Base-by-base conservation (phyloP, 2,888 invertebrate species). In the Tryphoninae sp. region DNA sequence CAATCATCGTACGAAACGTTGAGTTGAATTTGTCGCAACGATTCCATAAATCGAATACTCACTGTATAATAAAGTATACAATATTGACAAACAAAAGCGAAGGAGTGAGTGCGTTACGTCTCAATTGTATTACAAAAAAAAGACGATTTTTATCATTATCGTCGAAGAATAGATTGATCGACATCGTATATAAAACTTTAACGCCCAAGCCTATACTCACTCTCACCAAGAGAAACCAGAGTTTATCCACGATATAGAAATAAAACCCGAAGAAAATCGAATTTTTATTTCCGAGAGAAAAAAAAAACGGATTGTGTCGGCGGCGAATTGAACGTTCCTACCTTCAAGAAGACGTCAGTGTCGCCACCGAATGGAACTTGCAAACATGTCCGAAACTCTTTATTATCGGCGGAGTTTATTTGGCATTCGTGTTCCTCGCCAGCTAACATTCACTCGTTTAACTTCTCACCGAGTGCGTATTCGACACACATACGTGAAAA, bases 241-340 rank as follows among this genome's bases (percentile, higher is more conserved):
- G 33, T 33, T 33, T 33, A 33, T 33, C 33, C 33, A 33, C 33
- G 33, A 33, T 33, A 33, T 33, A 6, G 4, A 33, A 33, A 33
- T 33, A 33, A 33, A 33, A 45, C 11, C 45, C 2, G 13, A 45
- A 45, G 45, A 45, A 51, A n/a, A 49, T 45, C 26, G 19, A 11
- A 9, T 7, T 33, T 33, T 33, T 4, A 33, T 33, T 79, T 65
- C 76, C 78, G 80, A 93, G 92, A 93, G 92, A 93, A 93, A 93
- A 93, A 93, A 93, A 93, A 93, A 93, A 93, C 92, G 93, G 92
- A 92, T 76, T 23, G 61, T 65, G 51, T 23, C 93, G 93, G 93
- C 93, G 93, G 92, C 86, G 93, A 93, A 93, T 93, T 92, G 93
- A 93, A 92, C 92, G 84, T 80, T 40, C 22, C 64, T n/a, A 22